Evolutionary conservation across 2,113 vertebrate species (phyloP).

Genomic region (Anas platyrhynchos): DNA sequence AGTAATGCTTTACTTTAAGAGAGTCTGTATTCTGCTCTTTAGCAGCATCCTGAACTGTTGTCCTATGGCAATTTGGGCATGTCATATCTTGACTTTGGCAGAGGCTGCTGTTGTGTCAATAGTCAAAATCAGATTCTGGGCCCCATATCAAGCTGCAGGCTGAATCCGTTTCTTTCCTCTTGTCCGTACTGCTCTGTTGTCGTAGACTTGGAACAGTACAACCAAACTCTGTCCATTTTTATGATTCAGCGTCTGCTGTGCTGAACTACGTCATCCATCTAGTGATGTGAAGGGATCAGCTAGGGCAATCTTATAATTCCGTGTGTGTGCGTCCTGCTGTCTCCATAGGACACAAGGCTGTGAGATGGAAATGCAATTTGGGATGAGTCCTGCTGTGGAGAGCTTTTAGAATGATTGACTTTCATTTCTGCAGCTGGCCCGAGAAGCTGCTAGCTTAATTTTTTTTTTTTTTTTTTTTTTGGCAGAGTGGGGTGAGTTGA

Average conservation of each 20-base stretch:
- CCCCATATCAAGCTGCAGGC: fast-evolving
- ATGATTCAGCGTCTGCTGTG: neutral
- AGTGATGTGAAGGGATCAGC: neutral
- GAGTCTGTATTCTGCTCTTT: neutral
- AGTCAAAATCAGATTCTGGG: neutral
- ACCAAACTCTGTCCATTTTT: neutral
- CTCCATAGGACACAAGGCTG: neutral
- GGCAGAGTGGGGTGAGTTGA: neutral
- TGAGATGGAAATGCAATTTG: neutral
- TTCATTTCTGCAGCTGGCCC: neutral
- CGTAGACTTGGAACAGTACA: neutral
- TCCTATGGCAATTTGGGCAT: neutral
- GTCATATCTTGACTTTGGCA: fast-evolving
- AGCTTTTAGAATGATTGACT: neutral
- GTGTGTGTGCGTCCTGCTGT: neutral
- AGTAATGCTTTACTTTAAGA: neutral
- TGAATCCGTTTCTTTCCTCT: neutral
- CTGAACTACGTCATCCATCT: neutral
- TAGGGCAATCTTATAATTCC: neutral
- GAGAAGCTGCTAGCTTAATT: neutral
- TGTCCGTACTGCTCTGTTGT: neutral
- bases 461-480: neutral
- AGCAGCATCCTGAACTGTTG: neutral
- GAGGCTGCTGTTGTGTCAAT: neutral
- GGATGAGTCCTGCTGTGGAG: neutral